phyloP scores from a whole-genome alignment of 2,797 vertebrate species.

The Pelochelys cantorii region DNA sequence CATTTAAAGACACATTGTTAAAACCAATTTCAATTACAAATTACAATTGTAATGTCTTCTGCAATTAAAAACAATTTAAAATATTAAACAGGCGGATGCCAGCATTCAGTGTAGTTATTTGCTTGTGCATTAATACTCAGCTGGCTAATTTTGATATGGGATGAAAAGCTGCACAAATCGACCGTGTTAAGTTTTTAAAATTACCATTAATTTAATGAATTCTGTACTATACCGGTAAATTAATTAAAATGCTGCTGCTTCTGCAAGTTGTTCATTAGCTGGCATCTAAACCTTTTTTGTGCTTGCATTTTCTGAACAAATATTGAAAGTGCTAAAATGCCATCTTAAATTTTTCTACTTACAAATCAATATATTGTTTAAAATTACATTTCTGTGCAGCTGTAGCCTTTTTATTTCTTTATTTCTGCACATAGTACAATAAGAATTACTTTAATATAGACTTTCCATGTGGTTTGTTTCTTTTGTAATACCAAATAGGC shows the following conservation, averaged over 20 bases:
- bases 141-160: background rate
- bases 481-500: background rate
- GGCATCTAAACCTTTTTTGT: background rate
- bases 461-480: background rate
- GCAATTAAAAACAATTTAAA: constrained; percentile 45
- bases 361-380: constrained; percentile 23
- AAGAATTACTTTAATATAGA: background rate
- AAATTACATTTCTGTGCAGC: constrained; percentile 4
- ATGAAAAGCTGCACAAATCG: constrained; percentile 32
- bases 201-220: background rate
- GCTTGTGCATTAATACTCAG: background rate
- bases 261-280: constrained; percentile 18
- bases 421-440: background rate
- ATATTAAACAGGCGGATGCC: background rate
- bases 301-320: background rate
- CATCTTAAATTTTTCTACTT: background rate
- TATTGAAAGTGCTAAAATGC: background rate
- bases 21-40: constrained; percentile 20
- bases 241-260: constrained; percentile 10
- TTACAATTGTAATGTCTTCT: constrained; percentile 28
- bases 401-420: background rate
- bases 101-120: constrained; percentile 27
- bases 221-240: background rate
- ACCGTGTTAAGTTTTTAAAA: background rate
- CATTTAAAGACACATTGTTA: background rate